Base-by-base conservation (phyloP, 2,113 vertebrate species). In the Peromyscus californicus region DNA sequence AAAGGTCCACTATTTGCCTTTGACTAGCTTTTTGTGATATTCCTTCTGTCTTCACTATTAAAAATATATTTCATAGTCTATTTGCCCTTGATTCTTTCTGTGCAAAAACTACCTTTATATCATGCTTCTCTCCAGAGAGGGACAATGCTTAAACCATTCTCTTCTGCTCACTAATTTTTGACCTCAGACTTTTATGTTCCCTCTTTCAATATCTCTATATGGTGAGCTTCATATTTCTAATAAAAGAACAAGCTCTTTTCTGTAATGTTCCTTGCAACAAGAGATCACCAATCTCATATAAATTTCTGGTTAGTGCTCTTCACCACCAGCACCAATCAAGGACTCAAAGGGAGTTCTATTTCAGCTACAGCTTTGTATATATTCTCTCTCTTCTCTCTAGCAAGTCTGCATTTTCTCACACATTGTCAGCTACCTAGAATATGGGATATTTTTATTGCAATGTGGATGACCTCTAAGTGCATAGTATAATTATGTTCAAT, bases 1-100 rank as follows among this genome's bases (percentile, higher is more conserved):
- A 83, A 83, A 88, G n/a, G 91, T 82, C 54, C 48, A 88, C 83
- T 88, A 61, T 96, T 89, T 91, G 17, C 57, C 17, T 90, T 93
- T 87, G 54, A 93, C 24, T 90, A 85, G 42, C 36, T 67, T 83
- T 96, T 88, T 91, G 31, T 88, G n/a, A 19, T 88, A 42, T 5
- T 69, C 31, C 72, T 51, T 92, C 33, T 93, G 36, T 78, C 33
- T 87, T 94, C 36, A 91, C 45, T 24, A 70, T 31, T 54, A 17
- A 69, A 76, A 87, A 80, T 89, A 22, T n/a, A 78, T 65, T 57
- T 88, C 8, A 45, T 19, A 48, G 94, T 87, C 15, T 80, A 45
- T 8, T 93, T 78, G 39, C 4, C 69, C 11, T 54, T 72, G 3
- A 72, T 90, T 65, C 7, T 80, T 74, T 94, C 29, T 91, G 11